Evolutionary conservation across 2,113 vertebrate genomes (phyloP).

Genomic region (Cygnus buccinator): DNA sequence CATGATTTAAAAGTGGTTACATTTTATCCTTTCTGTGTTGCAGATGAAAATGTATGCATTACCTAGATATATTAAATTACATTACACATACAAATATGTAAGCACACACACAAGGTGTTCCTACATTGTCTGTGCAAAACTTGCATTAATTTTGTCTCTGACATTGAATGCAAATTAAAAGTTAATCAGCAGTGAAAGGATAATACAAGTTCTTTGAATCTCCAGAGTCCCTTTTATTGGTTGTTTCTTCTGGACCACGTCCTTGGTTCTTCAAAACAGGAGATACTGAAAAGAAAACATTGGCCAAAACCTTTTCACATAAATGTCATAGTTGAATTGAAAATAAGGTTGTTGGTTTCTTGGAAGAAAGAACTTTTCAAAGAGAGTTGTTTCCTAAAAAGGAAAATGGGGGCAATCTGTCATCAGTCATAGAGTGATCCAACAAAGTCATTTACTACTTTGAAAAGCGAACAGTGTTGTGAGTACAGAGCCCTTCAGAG

Average conservation of each 20-base stretch:
- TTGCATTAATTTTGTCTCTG: background rate
- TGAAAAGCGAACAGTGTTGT: background rate
- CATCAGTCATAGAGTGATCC: background rate
- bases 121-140: background rate
- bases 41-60: background rate
- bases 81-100: background rate
- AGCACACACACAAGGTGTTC: background rate
- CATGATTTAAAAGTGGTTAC: background rate
- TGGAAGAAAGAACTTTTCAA: background rate
- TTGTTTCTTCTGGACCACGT: background rate
- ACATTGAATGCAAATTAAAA: slow-evolving; percentile 5
- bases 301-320: background rate
- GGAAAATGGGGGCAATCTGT: background rate
- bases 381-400: background rate
- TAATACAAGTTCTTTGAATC: background rate
- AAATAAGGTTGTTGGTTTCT: background rate
- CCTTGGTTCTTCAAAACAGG: background rate
- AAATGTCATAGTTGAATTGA: background rate
- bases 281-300: background rate
- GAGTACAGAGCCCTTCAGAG: background rate
- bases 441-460: background rate
- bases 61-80: background rate
- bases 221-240: background rate
- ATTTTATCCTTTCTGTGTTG: background rate
- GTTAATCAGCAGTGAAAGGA: background rate